Base-by-base conservation (phyloP, 2,888 invertebrate genomes). In the Electrophaes corylata region DNA sequence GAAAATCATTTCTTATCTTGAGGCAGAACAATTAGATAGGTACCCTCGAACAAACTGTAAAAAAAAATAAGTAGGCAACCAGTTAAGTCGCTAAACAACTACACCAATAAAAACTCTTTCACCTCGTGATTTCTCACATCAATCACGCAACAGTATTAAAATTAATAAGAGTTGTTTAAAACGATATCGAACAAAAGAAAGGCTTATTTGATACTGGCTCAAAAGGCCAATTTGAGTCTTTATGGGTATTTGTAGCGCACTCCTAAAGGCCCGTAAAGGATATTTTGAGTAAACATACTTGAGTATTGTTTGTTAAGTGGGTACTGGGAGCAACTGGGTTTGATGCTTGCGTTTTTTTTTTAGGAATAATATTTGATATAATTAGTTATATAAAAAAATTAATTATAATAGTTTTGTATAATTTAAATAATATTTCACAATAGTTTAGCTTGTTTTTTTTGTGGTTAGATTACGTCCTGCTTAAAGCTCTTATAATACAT, bases 221-320 rank as follows among this genome's bases (percentile, higher is more conserved):
- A 75, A 76, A 75, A 80, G 73, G 78, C 77, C 82, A 84, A 86
- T 84, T 86, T 78, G 71, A 76, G 73, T 76, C 72, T 71, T 77
- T 82, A 79, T 75, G 75, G 75, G 73, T 78, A 81, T 84, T 84
- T 79, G 83, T 80, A 82, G 49, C 52, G 75, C 70, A 82, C 79
- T 81, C 72, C 75, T 72, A 69, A 64, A 75, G 68, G 69, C 70
- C 77, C 76, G 70, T 80, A 78, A 83, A 83, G 81, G 81, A 84
- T 83, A 81, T 88, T 88, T 88, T 83, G 79, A 87, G 86, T 86
- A 89, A 89, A 89, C 87, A 86, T 69, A 86, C 89, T 86, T 83
- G 78, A 83, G 76, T 72, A 81, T 82, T 81, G 79, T 81, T 79
- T 72, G 69, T 75, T 69, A 67, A 71, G 64, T 66, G 60, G 64